These are phyloP conservation scores for Chloebia gouldiae DNA, from an alignment of 2,113 vertebrate genomes.

Conservation along the genomic window DNA sequence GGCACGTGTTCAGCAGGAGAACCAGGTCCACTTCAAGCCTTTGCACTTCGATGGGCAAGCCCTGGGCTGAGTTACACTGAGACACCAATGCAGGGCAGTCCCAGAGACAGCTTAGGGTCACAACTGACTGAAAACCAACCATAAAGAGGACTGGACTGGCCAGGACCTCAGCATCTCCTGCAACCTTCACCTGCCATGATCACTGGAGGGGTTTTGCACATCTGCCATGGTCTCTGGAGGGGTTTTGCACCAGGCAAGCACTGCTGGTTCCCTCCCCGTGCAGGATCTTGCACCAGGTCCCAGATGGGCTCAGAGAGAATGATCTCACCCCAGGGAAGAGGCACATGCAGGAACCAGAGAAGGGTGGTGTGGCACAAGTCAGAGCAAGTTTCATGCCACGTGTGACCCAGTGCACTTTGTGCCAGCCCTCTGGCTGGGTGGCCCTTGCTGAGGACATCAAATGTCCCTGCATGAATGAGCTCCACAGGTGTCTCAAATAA, in stretches of 20 bases:
- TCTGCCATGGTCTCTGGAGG: rapidly evolving
- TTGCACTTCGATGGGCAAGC: not conserved
- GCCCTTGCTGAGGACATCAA: not conserved
- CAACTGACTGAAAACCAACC: not conserved
- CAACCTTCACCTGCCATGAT: rapidly evolving
- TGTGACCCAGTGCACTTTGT: not conserved
- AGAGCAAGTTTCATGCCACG: not conserved
- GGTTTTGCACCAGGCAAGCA: not conserved
- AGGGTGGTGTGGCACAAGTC: not conserved
- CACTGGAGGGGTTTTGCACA: not conserved
- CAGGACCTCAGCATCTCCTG: not conserved
- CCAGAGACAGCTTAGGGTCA: not conserved
- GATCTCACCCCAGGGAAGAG: not conserved
- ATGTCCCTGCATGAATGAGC: rapidly evolving
- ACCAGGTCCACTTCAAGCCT: not conserved
- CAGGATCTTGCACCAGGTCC: not conserved
- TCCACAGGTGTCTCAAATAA: not conserved
- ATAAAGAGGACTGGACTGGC: not conserved
- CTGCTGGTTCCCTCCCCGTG: not conserved
- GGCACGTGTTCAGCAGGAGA: not conserved
- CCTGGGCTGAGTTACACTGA: not conserved
- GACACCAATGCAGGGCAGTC: not conserved
- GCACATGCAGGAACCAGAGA: not conserved
- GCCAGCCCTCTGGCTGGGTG: not conserved
- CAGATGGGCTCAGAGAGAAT: rapidly evolving